Evolutionary conservation across 2,888 invertebrate species (phyloP), one percentile per base, ranked within the genome.

Genomic region (Drosophila bunnanda): DNA sequence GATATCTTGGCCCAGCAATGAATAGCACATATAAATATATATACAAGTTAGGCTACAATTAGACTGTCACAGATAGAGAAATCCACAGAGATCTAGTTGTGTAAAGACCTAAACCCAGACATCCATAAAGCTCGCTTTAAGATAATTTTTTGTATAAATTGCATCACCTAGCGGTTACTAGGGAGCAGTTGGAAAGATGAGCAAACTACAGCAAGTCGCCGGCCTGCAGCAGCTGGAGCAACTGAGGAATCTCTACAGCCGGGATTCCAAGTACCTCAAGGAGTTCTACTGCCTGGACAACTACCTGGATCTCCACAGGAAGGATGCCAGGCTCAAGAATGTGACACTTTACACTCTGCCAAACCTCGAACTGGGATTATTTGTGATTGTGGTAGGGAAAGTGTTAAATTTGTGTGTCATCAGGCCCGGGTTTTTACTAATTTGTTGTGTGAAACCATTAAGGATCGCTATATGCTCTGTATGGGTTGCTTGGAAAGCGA

Each of bases 391-490:
- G 80, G 82, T 87, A 36, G 22, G 71, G 60, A 7, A 8, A 0
- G 12, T 10, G 7, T n/a, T n/a, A 1, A 4, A 0, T 22, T 34
- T 2, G 0, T 30, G 8, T 12, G 10, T 0, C 12, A 50, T 13
- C 1, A 1, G 4, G 20, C 12, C 2, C 1, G 1, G 8, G 20
- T 41, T 57, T 50, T 20, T 2, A 13, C 28, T 25, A 2, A 12
- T 36, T 54, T 48, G 13, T 22, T 36, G 5, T 36, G 36, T 53
- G 15, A 30, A 25, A 25, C 15, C 20, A 1, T 17, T 4, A 46
- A 67, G 92, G 92, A 92, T 78, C 90, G 92, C 17, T 92, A 92
- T 84, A 91, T 92, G 44, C 61, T 92, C 8, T 91, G 91, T 69
- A 52, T 92, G 22, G 91, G 91, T 20, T 87, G 88, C 6, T 65